phyloP scores from a whole-genome alignment of 2,113 vertebrate species.

The Sinocyclocheilus maitianheensis region DNA sequence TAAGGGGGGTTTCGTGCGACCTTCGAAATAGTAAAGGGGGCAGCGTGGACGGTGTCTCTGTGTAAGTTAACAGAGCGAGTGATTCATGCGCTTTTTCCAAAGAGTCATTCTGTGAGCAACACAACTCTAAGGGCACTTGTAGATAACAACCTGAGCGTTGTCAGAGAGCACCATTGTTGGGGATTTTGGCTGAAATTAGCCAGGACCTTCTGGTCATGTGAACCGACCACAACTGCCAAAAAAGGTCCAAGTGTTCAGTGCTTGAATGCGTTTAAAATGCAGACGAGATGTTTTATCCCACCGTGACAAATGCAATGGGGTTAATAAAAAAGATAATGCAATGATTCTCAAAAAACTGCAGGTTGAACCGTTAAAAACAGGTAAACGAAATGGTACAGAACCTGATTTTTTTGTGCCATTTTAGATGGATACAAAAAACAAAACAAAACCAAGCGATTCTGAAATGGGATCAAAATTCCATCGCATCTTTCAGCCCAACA shows the following conservation, averaged over 20 bases:
- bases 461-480: slow-evolving; percentile 26
- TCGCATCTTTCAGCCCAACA: slow-evolving; percentile 32
- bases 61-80: slow-evolving; percentile 46
- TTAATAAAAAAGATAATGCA: not conserved
- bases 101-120: slow-evolving; percentile 44
- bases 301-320: not conserved
- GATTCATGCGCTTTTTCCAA: slow-evolving; percentile 53
- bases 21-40: slow-evolving; percentile 36
- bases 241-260: slow-evolving; percentile 12
- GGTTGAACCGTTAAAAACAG: not conserved
- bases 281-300: not conserved
- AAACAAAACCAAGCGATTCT: not conserved
- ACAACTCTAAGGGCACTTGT: slow-evolving; percentile 55
- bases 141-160: slow-evolving; percentile 57
- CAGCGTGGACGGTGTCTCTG: slow-evolving; percentile 40
- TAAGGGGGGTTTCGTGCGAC: slow-evolving; percentile 35
- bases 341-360: not conserved
- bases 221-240: slow-evolving; percentile 37
- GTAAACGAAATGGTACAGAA: not conserved
- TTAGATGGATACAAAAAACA: slow-evolving; percentile 3
- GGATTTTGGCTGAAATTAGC: slow-evolving; percentile 43
- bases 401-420: not conserved
- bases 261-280: not conserved
- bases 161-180: slow-evolving; percentile 50
- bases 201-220: slow-evolving; percentile 48